Evolutionary conservation across 2,113 vertebrate genomes (phyloP).

Genomic region (Greenwoodochromis staneri): DNA sequence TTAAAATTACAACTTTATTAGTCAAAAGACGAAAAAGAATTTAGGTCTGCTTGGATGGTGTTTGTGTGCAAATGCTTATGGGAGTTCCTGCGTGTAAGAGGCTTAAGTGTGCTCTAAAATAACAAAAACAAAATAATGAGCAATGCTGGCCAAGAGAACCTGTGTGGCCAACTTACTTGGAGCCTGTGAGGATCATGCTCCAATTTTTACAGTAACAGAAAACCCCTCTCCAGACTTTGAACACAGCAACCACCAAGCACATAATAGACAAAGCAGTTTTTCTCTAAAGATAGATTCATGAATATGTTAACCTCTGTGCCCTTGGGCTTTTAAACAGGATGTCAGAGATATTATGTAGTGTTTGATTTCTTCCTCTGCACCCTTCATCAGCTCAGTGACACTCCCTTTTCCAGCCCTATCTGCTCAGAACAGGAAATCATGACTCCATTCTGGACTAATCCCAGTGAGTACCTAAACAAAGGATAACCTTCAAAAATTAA

Average conservation of each 20-base stretch:
- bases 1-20: background rate
- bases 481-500: conserved; percentile 7
- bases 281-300: background rate
- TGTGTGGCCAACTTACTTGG: conserved; percentile 39
- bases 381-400: conserved; percentile 32
- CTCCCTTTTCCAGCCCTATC: conserved; percentile 30
- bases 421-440: conserved; percentile 70
- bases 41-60: background rate
- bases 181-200: conserved; percentile 1
- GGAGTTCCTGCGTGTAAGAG: conserved; percentile 60
- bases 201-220: conserved; percentile 56
- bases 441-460: conserved; percentile 63
- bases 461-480: conserved; percentile 45
- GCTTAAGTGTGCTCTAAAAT: conserved; percentile 23
- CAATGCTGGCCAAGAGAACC: background rate
- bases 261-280: background rate
- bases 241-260: background rate
- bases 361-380: conserved; percentile 50
- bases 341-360: conserved; percentile 12
- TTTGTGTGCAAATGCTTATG: conserved; percentile 43
- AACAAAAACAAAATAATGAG: conserved; percentile 34
- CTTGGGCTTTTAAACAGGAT: conserved; percentile 34
- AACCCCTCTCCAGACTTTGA: background rate
- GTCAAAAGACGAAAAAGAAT: background rate
- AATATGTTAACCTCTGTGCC: background rate